These are phyloP conservation scores for Zeuzera pyrina DNA, from an alignment of 2,888 invertebrate species.

Conservation along the genomic window DNA sequence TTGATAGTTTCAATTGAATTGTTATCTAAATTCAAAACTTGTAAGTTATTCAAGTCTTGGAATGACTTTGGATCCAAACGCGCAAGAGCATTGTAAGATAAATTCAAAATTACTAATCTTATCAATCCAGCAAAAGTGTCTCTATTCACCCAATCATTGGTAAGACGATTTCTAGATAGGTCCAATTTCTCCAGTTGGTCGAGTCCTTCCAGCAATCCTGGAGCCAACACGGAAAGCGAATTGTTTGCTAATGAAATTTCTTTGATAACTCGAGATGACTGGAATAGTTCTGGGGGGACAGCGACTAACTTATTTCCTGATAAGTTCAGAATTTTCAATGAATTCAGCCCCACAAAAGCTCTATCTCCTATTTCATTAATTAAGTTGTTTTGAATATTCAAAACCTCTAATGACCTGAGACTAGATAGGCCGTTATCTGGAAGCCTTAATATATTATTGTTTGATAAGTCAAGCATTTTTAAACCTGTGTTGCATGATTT, in stretches of 20 bases:
- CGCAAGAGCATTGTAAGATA: constrained; percentile 80
- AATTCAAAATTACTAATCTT: constrained; percentile 80
- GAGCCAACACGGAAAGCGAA: constrained; percentile 82
- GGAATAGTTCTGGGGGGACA: constrained; percentile 85
- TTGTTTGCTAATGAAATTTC: constrained; percentile 85
- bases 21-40: constrained; percentile 81
- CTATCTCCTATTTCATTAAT: constrained; percentile 83
- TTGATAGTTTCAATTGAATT: constrained; percentile 80
- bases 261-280: constrained; percentile 78
- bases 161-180: constrained; percentile 81
- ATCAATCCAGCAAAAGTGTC: constrained; percentile 84
- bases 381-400: constrained; percentile 84
- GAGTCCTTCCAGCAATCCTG: constrained; percentile 81
- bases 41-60: constrained; percentile 81
- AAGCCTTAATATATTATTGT: constrained; percentile 79
- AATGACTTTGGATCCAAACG: constrained; percentile 82
- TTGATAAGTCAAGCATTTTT: constrained; percentile 80
- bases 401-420: constrained; percentile 77
- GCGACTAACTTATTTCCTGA: constrained; percentile 86
- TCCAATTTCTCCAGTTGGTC: constrained; percentile 82
- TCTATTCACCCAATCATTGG: constrained; percentile 82
- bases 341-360: constrained; percentile 79
- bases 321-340: constrained; percentile 81
- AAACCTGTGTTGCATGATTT: constrained; percentile 80
- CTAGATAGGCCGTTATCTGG: constrained; percentile 81